Percentiles rank a stretch among this genome's conserved stretches.
Conservation (phyloP, 1,140 invertebrate genomes). For the Lepidurus arcticus region DNA sequence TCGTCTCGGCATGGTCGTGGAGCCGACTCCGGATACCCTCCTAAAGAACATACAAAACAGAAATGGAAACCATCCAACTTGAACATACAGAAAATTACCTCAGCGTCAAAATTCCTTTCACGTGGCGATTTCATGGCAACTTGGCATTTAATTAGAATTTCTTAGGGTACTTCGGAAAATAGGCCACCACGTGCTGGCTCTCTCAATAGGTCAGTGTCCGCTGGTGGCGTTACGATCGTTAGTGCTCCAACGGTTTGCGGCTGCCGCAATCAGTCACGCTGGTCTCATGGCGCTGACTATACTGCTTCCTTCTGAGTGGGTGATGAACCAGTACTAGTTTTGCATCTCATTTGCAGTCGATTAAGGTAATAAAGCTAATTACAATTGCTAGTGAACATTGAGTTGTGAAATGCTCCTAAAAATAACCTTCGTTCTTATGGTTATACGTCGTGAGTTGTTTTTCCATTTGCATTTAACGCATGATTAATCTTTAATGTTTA, state of each 20-base stretch:
- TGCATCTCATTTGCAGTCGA: too few relatives aligned
- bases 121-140: background rate
- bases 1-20: background rate
- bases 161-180: background rate
- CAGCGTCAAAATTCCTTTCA: background rate
- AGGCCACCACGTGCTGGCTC: background rate
- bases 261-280: background rate
- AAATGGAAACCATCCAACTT: background rate
- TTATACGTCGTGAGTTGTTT: too few relatives aligned
- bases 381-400: too few relatives aligned
- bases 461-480: too few relatives aligned
- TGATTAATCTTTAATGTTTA: too few relatives aligned
- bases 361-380: too few relatives aligned
- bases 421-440: too few relatives aligned
- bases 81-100: background rate
- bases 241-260: background rate
- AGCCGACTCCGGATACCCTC: background rate
- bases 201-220: constrained; percentile 4
- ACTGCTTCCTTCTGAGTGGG: background rate
- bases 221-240: background rate
- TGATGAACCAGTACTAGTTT: too few relatives aligned
- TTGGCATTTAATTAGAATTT: background rate
- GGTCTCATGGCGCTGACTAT: background rate
- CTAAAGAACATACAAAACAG: background rate
- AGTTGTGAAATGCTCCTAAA: too few relatives aligned